phyloP scores from a whole-genome alignment of 1,140 invertebrate species.

The Drosophila takahashii region DNA sequence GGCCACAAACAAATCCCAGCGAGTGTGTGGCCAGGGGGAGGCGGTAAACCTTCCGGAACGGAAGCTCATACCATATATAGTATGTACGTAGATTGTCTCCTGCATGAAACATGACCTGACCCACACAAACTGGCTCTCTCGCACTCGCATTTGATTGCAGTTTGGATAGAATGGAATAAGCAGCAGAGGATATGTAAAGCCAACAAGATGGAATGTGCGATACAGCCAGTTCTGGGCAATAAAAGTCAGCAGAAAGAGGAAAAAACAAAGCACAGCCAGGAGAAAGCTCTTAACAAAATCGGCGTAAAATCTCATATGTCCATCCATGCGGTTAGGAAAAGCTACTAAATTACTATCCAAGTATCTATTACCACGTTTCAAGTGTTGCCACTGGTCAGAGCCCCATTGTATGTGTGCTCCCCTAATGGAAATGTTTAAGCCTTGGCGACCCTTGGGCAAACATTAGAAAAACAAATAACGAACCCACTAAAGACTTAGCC shows the following conservation, averaged over 20 bases:
- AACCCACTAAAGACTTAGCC: constrained; percentile 37
- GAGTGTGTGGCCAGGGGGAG: not conserved
- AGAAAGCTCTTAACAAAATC: constrained; percentile 57
- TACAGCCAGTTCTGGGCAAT: constrained; percentile 66
- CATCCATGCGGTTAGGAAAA: constrained; percentile 76
- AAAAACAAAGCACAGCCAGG: constrained; percentile 1
- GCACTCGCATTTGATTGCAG: constrained; percentile 58
- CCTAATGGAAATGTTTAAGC: constrained; percentile 60
- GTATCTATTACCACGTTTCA: constrained; percentile 77
- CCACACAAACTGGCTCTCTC: constrained; percentile 8
- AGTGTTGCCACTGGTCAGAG: constrained; percentile 52
- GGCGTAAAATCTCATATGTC: constrained; percentile 80
- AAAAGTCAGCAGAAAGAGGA: constrained; percentile 41
- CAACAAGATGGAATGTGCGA: constrained; percentile 68
- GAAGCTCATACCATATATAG: constrained; percentile 36
- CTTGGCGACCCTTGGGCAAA: constrained; percentile 40
- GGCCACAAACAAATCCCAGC: constrained; percentile 30
- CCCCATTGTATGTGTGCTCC: not conserved
- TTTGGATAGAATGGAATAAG: constrained; percentile 40
- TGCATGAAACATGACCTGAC: constrained; percentile 71
- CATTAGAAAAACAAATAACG: constrained; percentile 67
- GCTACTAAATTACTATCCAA: constrained; percentile 80
- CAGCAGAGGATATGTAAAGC: constrained; percentile 42
- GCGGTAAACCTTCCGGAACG: constrained; percentile 36
- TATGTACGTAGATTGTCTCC: constrained; percentile 38